A percentile compares a stretch with the other conserved stretches of the same genome.
Evolutionary conservation across 2,888 invertebrate species (phyloP).

Genomic region (Cecidostiba fungosa): DNA sequence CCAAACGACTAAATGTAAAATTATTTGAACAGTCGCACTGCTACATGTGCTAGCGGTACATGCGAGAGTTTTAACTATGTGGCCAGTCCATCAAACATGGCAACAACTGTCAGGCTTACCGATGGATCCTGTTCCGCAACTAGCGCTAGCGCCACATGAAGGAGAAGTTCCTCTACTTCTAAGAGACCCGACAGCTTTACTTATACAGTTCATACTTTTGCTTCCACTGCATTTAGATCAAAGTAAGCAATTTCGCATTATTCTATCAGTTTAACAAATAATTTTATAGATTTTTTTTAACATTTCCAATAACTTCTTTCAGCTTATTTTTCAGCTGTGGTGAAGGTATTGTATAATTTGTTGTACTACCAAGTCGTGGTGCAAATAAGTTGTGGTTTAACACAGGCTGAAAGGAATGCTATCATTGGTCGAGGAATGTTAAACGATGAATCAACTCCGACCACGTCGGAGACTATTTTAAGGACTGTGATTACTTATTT

Average conservation of each 20-base stretch:
- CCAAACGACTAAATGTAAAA: constrained; percentile 3
- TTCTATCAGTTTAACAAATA: not conserved
- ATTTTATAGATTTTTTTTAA: not conserved
- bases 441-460: constrained; percentile 65
- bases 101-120: constrained; percentile 81
- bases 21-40: constrained; percentile 87
- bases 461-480: constrained; percentile 72
- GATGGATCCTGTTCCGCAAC: constrained; percentile 70
- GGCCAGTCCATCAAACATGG: constrained; percentile 84
- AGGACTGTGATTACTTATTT: constrained; percentile 73
- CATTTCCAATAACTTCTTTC: constrained; percentile 72
- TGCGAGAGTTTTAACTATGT: constrained; percentile 86
- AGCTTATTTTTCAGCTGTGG: constrained; percentile 94
- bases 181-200: constrained; percentile 91
- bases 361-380: constrained; percentile 94
- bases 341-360: constrained; percentile 93
- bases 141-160: constrained; percentile 79
- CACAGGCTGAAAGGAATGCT: constrained; percentile 83
- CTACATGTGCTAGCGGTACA: constrained; percentile 94
- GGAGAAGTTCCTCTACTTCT: constrained; percentile 91
- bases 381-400: constrained; percentile 87
- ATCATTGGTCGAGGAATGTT: constrained; percentile 72
- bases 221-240: constrained; percentile 93
- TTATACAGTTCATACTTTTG: constrained; percentile 92
- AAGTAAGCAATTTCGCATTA: constrained; percentile 82